Conservation (phyloP, 2,113 vertebrate genomes). For the Propithecus coquereli region DNA sequence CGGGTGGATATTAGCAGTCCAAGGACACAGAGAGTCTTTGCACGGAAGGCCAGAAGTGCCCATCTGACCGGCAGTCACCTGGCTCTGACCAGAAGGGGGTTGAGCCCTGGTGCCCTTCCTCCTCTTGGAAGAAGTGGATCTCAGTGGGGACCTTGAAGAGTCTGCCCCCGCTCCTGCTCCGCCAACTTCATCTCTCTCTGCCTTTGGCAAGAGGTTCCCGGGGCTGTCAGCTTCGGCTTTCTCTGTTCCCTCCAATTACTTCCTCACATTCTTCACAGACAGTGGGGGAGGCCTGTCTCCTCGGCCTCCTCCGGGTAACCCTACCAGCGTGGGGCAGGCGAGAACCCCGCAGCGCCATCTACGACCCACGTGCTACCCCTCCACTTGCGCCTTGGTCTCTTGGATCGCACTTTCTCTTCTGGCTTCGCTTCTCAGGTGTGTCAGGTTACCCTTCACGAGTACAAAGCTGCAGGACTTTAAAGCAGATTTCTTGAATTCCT, state of each 20-base stretch:
- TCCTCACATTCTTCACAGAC: slow-evolving; percentile 78
- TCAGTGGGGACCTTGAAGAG: slow-evolving; percentile 72
- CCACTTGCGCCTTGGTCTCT: slow-evolving; percentile 83
- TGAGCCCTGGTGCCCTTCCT: slow-evolving; percentile 82
- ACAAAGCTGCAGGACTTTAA: slow-evolving; percentile 82
- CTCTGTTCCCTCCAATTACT: slow-evolving; percentile 75
- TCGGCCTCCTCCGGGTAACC: slow-evolving; percentile 81
- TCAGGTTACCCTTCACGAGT: slow-evolving; percentile 82
- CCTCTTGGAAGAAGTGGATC: slow-evolving; percentile 80
- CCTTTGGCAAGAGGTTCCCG: slow-evolving; percentile 77
- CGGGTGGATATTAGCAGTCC: slow-evolving; percentile 67
- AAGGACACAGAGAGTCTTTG: slow-evolving; percentile 73
- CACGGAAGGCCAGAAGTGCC: slow-evolving; percentile 56
- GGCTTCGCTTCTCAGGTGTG: slow-evolving; percentile 80
- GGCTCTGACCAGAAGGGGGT: slow-evolving; percentile 80
- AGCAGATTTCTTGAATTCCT: slow-evolving; percentile 84
- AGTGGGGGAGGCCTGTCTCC: slow-evolving; percentile 77
- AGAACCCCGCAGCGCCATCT: slow-evolving; percentile 81
- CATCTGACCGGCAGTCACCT: slow-evolving; percentile 81
- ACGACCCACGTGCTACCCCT: slow-evolving; percentile 73
- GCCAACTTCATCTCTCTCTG: slow-evolving; percentile 76
- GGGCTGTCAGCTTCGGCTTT: slow-evolving; percentile 74
- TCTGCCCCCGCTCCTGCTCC: slow-evolving; percentile 80
- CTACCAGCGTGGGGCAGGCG: slow-evolving; percentile 79
- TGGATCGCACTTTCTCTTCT: slow-evolving; percentile 77